Evolutionary conservation across 2,113 vertebrate species (phyloP), one percentile per base, ranked within the genome.

Genomic region (Astur gentilis): DNA sequence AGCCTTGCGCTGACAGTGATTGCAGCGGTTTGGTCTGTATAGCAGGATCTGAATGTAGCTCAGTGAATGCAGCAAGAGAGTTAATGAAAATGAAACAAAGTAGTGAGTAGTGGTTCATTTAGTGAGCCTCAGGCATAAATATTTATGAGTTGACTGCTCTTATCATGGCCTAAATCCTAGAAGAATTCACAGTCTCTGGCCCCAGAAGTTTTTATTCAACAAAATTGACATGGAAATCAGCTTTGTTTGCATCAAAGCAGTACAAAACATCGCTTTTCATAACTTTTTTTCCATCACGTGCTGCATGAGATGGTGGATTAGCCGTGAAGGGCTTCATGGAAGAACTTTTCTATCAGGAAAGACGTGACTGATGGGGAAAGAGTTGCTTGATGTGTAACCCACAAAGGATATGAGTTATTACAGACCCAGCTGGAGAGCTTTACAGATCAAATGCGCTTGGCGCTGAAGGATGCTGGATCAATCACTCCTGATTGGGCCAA

Each of bases 341-440:
- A 91, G 91, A 85, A 49, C 81, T 52, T 77, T 76, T 65, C 93
- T 76, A 76, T 93, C 77, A 84, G 73, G 87, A 69, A 64, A 87
- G 95, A 90, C 27, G 73, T 96, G 94, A 94, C 87, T 87, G 95
- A 89, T 93, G 91, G 89, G 73, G 58, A 93, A 85, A 83, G 84
- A 72, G 84, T 61, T 76, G 65, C 96, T 94, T 97, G 95, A 90
- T 94, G 95, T 94, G 62, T 61, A 96, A 96, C 92, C 92, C 96
- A 93, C 84, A 96, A 83, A 90, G 96, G 95, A 97, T 97, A 91
- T 96, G 95, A 95, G 93, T 96, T 96, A 93, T 96, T 96, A 91
- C 92, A 79, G 71, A 58, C 82, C 95, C 96, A 97, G 96, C 95
- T 96, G 96, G 96, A 94, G 96, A 94, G 90, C 75, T 94, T 88